Base-by-base conservation (phyloP, 2,797 vertebrate species). In the Chaetophractus vellerosus region DNA sequence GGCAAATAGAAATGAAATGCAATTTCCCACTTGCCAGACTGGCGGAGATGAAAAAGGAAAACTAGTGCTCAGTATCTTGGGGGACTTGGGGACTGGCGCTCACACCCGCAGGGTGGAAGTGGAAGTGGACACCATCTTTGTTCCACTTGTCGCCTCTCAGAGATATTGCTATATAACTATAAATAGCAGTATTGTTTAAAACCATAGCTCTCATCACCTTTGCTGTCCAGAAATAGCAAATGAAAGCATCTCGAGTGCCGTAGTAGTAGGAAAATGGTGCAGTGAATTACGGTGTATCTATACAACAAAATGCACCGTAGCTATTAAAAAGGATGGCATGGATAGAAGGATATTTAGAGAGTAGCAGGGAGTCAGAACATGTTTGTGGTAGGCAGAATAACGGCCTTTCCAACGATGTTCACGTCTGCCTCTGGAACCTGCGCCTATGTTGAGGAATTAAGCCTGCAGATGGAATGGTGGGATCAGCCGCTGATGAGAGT, bases 21-120 rank as follows among this genome's bases (percentile, higher is more conserved):
- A 84, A 61, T 18, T 38, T 87, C 78, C 92, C 9, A 68, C 41
- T 41, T 26, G n/a, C 15, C n/a, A 26, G 4, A 52, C 21, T 90
- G 69, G 26, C 7, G 66, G 50, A 24, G 33, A 71, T 19, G 11
- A 9, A 24, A 71, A 41, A 68, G 33, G 72, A 52, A 86, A 12
- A 31, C 1, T 26, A 21, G 7, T 15, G 11, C 38, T 23, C 9
- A 6, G 28, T 31, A 7, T 57, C 23, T 90, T 0, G 31, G 38
- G 64, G n/a, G 28, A 9, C 9, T 3, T n/a, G 11, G 36, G 57
- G 57, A 83, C 61, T 11, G 23, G 2, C 4, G 19, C 45, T 81
- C 61, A 15, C 2, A 24, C 24, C 28, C 1, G 14, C 1, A 0
- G n/a, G 26, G 7, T 28, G 0, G 21, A 24, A 76, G n/a, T 31